phyloP scores from a whole-genome alignment of 1,140 invertebrate species.

The Lepidurus apus region DNA sequence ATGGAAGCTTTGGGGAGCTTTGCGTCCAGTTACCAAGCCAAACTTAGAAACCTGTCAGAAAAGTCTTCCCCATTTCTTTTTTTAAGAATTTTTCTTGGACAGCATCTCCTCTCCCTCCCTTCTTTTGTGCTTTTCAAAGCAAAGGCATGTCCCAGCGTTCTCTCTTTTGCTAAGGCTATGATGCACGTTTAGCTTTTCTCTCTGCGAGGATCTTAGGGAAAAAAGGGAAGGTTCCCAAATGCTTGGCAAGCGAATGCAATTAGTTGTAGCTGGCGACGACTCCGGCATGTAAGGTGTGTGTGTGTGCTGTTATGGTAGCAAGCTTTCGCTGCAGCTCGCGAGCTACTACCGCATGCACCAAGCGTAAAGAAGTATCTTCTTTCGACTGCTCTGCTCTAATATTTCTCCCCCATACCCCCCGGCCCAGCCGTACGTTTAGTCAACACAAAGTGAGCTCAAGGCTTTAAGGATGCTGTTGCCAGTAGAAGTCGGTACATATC shows the following conservation, averaged over 20 bases:
- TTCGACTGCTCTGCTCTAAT: background rate
- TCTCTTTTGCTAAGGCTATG: background rate
- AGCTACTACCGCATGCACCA: slow-evolving; percentile 1
- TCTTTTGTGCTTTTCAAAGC: background rate
- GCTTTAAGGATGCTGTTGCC: background rate
- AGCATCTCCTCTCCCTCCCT: background rate
- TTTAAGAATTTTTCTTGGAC: background rate
- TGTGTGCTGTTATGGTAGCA: background rate
- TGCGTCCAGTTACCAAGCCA: background rate
- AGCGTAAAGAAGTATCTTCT: background rate
- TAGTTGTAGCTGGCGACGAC: slow-evolving; percentile 5
- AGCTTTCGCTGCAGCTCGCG: background rate
- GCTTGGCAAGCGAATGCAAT: background rate
- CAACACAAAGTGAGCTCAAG: background rate
- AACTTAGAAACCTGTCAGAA: slow-evolving; percentile 9
- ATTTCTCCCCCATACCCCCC: background rate
- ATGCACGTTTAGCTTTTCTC: background rate
- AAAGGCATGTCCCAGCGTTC: background rate
- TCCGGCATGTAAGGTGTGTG: background rate
- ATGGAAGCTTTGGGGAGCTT: background rate
- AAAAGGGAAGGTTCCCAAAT: background rate
- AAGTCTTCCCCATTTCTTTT: background rate
- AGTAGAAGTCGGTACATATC: background rate
- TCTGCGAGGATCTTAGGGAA: background rate
- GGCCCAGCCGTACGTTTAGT: background rate